Evolutionary conservation across 2,797 vertebrate species (phyloP), one percentile per base, ranked within the genome.

Genomic region (Psittacula echo): DNA sequence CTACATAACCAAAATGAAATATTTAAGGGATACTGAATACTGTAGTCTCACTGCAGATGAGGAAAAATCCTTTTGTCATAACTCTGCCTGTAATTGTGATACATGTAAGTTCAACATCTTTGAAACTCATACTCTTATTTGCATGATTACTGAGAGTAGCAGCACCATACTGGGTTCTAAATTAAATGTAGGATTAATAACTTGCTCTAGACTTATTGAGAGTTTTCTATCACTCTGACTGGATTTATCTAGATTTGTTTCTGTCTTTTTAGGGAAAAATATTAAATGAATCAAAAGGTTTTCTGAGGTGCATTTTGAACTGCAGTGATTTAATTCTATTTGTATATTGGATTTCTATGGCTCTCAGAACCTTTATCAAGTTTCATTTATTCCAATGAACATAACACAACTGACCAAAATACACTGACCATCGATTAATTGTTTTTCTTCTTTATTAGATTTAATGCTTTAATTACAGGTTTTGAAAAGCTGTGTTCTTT

Each of bases 111-210:
- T 93, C 74, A 78, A 90, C 53, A 62, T 79, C 60, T 94, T 96
- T 94, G 89, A 94, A 96, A 90, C 14, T 64, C 64, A 71, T 65
- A 82, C 32, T 87, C 74, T 42, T 89, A 54, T 93, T 85, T 91
- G 50, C 89, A 60, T 85, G 44, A 79, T 41, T 67, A 30, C 58
- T 90, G 74, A 92, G 64, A 76, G 37, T 56, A 93, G 75, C 58
- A 90, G 94, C 68, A 94, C 76, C 76, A 91, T 65, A 93, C 71
- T 90, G 89, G 26, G 45, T 39, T 95, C 83, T 94, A 93, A 96
- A 96, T 95, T 95, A 96, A 95, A 96, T 71, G 21, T 50, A 87
- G 71, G 83, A 93, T 89, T 92, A 95, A 96, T 89, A 64, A 85
- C 93, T 96, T 87, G 82, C 54, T 94, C 72, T 76, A 68, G 86